Evolutionary conservation across 2,888 invertebrate genomes (phyloP).

Genomic region (Crioceris asparagi): DNA sequence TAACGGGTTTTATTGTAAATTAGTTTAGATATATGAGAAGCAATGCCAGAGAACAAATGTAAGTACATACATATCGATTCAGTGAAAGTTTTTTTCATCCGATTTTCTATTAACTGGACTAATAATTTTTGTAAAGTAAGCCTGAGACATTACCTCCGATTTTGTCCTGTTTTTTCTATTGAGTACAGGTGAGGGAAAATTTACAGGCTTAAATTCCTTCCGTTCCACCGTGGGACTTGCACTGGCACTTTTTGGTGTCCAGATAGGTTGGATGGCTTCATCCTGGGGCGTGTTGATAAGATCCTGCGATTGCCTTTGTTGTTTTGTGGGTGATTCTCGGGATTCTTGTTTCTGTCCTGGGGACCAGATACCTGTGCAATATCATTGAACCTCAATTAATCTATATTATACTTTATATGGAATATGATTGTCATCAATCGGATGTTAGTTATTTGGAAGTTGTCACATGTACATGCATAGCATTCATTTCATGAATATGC

Average conservation of each 20-base stretch:
- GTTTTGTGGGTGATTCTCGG: constrained; percentile 12
- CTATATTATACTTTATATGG: too few relatives aligned
- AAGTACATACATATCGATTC: too few relatives aligned
- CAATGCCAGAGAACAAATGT: too few relatives aligned
- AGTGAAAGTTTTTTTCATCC: too few relatives aligned
- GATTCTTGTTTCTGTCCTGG: constrained; percentile 39
- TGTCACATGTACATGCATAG: too few relatives aligned
- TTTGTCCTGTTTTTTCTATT: constrained; percentile 27
- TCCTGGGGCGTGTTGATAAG: constrained; percentile 20
- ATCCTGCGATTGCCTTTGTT: constrained; percentile 22
- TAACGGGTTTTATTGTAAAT: too few relatives aligned
- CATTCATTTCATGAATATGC: too few relatives aligned
- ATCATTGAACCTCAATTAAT: too few relatives aligned
- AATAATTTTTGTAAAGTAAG: neutral
- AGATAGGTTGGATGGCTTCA: constrained; percentile 58
- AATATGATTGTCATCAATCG: too few relatives aligned
- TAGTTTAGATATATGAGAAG: too few relatives aligned
- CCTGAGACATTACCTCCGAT: constrained; percentile 27
- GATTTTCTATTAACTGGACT: too few relatives aligned
- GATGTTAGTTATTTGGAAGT: too few relatives aligned
- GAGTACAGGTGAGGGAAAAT: constrained; percentile 57
- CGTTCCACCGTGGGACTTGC: constrained; percentile 63
- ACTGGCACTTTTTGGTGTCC: constrained; percentile 64
- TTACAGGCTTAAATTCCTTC: constrained; percentile 72
- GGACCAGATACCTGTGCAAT: constrained; percentile 45